Evolutionary conservation across 2,113 vertebrate genomes (phyloP).

Genomic region (Pedetes capensis): DNA sequence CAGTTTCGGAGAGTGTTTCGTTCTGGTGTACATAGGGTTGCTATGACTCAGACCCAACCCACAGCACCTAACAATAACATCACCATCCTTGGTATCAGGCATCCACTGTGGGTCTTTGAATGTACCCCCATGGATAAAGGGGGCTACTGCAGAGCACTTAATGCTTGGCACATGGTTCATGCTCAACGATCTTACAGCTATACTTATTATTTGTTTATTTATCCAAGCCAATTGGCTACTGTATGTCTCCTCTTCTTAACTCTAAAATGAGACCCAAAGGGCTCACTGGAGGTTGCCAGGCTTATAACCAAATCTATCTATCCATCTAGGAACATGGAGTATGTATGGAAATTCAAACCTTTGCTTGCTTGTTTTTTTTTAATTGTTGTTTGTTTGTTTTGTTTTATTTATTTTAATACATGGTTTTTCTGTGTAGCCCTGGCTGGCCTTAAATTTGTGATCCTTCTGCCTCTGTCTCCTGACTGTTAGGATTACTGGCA

Average conservation of each 20-base stretch:
- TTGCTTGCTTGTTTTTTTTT: too few relatives aligned
- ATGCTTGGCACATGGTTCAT: neutral
- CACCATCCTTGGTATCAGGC: neutral
- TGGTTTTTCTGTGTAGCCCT: too few relatives aligned
- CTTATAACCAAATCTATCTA: neutral
- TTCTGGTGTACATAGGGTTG: too few relatives aligned
- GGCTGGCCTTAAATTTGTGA: too few relatives aligned
- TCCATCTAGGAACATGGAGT: too few relatives aligned
- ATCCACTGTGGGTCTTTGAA: neutral
- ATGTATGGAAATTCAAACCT: neutral
- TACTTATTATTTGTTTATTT: neutral
- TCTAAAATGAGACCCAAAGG: neutral
- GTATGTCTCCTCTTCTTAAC: neutral
- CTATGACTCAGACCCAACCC: too few relatives aligned
- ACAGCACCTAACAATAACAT: too few relatives aligned
- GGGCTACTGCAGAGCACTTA: neutral
- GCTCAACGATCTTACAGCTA: neutral
- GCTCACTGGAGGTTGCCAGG: neutral
- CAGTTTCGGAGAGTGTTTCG: too few relatives aligned
- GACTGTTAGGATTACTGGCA: too few relatives aligned
- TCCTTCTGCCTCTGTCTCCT: too few relatives aligned
- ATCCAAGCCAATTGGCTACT: neutral
- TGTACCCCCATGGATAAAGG: neutral
- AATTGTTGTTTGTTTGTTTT: too few relatives aligned
- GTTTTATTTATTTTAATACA: too few relatives aligned